Conservation (phyloP, 2,888 invertebrate species). For the Torymus auratus region DNA sequence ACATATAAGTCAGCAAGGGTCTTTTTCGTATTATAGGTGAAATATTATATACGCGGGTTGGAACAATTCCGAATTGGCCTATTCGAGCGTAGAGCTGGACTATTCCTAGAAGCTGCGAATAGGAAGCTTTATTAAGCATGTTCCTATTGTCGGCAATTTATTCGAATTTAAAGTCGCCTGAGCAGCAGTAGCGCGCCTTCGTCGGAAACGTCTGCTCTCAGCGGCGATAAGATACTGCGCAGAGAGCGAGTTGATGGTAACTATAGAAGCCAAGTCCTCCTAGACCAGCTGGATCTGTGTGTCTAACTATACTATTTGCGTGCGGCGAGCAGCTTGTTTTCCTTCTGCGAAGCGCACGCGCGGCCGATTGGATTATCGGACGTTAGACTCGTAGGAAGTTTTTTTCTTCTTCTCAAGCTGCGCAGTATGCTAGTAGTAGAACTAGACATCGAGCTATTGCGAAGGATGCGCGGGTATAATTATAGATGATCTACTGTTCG, state of each 20-base stretch:
- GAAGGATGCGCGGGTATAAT: neutral
- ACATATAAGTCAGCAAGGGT: too few species aligned
- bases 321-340: constrained; percentile 24
- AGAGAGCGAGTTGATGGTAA: neutral
- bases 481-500: neutral
- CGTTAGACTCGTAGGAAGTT: constrained; percentile 28
- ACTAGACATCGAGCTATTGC: neutral
- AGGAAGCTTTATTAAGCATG: constrained; percentile 25
- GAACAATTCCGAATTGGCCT: constrained; percentile 15
- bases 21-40: too few species aligned
- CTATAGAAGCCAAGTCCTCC: neutral
- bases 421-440: too few species aligned
- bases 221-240: constrained; percentile 31
- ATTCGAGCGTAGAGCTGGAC: neutral
- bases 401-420: neutral
- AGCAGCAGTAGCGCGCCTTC: neutral
- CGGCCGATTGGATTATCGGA: constrained; percentile 41
- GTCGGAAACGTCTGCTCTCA: constrained; percentile 24
- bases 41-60: too few species aligned
- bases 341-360: constrained; percentile 32
- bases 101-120: constrained; percentile 24
- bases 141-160: constrained; percentile 35
- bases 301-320: too few species aligned
- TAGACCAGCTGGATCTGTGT: neutral
- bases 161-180: constrained; percentile 26